Conservation (phyloP, 2,888 invertebrate species). For the Agrotis exclamationis region DNA sequence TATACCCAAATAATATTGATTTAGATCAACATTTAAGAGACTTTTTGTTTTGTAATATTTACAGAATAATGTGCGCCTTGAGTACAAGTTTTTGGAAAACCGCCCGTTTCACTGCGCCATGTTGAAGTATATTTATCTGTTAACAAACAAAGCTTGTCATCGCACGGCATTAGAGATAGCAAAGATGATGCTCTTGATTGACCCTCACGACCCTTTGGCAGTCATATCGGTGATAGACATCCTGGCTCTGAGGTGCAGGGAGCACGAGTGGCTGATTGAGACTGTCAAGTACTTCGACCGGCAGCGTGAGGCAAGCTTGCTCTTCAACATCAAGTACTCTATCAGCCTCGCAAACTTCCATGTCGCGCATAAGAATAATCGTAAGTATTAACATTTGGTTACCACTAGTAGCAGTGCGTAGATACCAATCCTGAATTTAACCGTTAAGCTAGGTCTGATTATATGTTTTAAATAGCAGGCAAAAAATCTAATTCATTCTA, state of each 20-base stretch:
- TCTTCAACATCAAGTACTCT: slow-evolving; percentile 81
- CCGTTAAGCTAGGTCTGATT: neutral
- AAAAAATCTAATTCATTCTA: neutral
- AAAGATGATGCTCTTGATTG: slow-evolving; percentile 94
- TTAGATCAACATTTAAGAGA: neutral
- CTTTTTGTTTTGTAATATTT: slow-evolving; percentile 13
- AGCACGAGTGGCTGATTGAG: slow-evolving; percentile 93
- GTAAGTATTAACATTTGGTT: slow-evolving; percentile 62
- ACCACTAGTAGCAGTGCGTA: neutral
- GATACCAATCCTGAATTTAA: neutral
- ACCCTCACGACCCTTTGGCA: slow-evolving; percentile 95
- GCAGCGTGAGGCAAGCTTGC: slow-evolving; percentile 66
- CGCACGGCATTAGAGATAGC: slow-evolving; percentile 96
- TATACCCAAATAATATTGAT: neutral
- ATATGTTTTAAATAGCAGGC: no score
- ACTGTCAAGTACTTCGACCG: slow-evolving; percentile 70
- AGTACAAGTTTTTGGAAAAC: slow-evolving; percentile 79
- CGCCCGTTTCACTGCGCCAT: slow-evolving; percentile 91
- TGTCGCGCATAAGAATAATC: slow-evolving; percentile 67
- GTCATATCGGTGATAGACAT: slow-evolving; percentile 95
- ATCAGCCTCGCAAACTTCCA: slow-evolving; percentile 78
- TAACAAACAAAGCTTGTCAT: slow-evolving; percentile 95
- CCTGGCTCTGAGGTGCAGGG: slow-evolving; percentile 94
- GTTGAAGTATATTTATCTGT: slow-evolving; percentile 94
- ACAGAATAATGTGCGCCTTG: slow-evolving; percentile 76